Conservation (phyloP, 2,113 vertebrate genomes). For the Saccopteryx bilineata region DNA sequence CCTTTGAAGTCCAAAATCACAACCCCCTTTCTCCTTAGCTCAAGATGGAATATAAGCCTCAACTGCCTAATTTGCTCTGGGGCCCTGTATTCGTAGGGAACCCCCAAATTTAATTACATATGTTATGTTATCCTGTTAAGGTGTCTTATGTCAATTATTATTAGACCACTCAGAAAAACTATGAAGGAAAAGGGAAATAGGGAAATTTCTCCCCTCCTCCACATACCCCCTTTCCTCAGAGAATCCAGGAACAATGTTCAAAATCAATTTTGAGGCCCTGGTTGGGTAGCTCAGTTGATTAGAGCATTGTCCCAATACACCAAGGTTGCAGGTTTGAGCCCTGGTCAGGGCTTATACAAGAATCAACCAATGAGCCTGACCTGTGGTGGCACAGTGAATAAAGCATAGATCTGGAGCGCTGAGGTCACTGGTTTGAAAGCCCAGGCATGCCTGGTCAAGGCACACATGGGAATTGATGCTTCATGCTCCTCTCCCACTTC, state of each 20-base stretch:
- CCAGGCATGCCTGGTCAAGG: no score
- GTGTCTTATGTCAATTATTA: background rate
- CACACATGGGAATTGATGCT: no score
- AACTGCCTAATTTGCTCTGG: background rate
- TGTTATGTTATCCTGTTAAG: background rate
- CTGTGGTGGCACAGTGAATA: no score
- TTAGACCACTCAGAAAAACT: background rate
- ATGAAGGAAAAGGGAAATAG: background rate
- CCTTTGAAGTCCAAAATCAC: background rate
- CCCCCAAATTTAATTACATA: background rate
- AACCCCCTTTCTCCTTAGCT: background rate
- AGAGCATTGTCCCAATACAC: no score
- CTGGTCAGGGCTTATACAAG: no score
- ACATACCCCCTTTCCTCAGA: background rate
- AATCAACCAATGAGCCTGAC: no score
- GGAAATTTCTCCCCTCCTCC: background rate
- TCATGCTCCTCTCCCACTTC: no score
- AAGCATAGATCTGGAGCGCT: no score
- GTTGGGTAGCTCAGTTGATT: no score
- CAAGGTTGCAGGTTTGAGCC: no score
- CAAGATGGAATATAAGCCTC: background rate
- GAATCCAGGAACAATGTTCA: background rate
- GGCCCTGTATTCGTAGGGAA: background rate
- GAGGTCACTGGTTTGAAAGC: no score
- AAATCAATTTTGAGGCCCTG: no score